A percentile compares a stretch with the other conserved stretches of the same genome.
Evolutionary conservation across 1,140 invertebrate genomes (phyloP).

Genomic region (Tetramorium simillimum): DNA sequence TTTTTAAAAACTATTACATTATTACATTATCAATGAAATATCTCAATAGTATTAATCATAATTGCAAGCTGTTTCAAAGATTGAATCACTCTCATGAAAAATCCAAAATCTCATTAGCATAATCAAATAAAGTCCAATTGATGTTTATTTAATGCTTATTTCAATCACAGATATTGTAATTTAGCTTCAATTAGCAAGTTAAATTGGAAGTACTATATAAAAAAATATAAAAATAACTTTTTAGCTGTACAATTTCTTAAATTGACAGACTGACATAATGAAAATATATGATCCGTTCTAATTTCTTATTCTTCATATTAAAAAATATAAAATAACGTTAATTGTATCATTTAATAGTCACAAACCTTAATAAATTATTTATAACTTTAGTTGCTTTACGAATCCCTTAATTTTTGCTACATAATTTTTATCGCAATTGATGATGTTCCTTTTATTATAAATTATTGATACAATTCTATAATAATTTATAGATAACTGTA

Average conservation of each 20-base stretch:
- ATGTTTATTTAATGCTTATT: slow-evolving; percentile 5
- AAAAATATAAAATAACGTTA: neutral
- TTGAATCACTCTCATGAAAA: neutral
- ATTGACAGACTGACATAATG: neutral
- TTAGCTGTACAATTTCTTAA: neutral
- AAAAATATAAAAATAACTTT: neutral
- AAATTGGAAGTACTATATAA: neutral
- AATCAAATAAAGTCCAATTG: neutral
- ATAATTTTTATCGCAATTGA: neutral
- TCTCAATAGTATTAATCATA: neutral
- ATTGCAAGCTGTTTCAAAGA: neutral
- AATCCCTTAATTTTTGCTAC: neutral
- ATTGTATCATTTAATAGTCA: neutral
- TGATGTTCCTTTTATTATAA: neutral
- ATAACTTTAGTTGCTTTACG: neutral
- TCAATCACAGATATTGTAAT: neutral
- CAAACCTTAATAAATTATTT: neutral
- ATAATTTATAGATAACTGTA: neutral
- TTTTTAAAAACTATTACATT: neutral
- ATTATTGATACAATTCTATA: neutral
- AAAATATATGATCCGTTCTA: neutral
- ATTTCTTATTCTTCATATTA: neutral
- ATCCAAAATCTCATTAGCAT: neutral
- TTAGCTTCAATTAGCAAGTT: neutral
- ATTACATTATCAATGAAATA: neutral